Conservation (phyloP, 2,888 invertebrate species). For the Allygus modestus region DNA sequence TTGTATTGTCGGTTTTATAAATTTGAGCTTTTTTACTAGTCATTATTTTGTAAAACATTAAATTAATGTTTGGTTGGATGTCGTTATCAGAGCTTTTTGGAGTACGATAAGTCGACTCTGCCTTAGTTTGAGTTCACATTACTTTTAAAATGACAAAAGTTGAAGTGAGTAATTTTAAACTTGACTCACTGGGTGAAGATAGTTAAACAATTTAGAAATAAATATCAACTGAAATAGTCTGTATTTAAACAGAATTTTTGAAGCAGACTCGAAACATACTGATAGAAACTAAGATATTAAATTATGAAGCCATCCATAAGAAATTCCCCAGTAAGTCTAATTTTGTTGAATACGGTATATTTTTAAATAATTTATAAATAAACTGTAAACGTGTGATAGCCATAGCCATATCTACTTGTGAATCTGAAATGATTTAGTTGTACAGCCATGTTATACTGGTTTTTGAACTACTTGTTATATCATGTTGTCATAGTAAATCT, state of each 20-base stretch:
- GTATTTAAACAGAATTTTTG: too few relatives aligned
- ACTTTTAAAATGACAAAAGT: neutral
- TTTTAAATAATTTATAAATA: neutral
- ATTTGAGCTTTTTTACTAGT: neutral
- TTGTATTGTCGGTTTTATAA: conserved; percentile 24
- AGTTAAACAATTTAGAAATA: too few relatives aligned
- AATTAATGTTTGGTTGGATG: neutral
- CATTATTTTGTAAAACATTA: conserved; percentile 4
- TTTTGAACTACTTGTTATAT: neutral
- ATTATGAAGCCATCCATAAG: neutral
- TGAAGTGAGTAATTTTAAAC: too few relatives aligned
- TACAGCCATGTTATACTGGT: conserved; percentile 15
- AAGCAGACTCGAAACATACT: too few relatives aligned
- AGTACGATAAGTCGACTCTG: neutral
- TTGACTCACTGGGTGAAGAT: too few relatives aligned
- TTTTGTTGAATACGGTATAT: neutral
- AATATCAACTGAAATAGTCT: too few relatives aligned
- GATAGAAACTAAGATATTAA: neutral
- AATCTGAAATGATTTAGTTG: neutral
- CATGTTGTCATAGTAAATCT: neutral
- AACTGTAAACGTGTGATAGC: neutral
- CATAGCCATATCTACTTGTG: conserved; percentile 13
- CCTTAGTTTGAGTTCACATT: conserved; percentile 5
- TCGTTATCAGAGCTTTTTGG: neutral
- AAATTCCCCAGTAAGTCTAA: neutral